Base-by-base conservation (phyloP, 2,113 vertebrate genomes). In the Andinoacara biseriatus region DNA sequence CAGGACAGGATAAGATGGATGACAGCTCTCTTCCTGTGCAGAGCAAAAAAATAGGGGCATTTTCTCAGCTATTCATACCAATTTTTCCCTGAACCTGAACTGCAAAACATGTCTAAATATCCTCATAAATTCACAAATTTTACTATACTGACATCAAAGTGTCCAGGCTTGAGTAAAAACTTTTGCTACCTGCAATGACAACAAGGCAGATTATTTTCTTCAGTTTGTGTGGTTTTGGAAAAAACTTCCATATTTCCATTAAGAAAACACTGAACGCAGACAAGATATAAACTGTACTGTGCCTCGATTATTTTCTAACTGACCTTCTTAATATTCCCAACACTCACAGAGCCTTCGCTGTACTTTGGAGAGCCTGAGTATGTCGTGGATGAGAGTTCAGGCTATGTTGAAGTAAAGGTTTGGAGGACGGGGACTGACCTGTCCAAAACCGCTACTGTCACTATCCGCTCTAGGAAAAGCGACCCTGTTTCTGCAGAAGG, bases 371-470 rank as follows among this genome's bases (percentile, higher is more conserved):
- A 95, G 74, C 89, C 90, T 1, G 95, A 97, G 72, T 97, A 97
- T 75, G 40, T 72, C 0, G 93, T 94, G 29, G 94, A 96, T 31
- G 96, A 97, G 92, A 96, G 95, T 15, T 90, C 95, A 43, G 96
- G 95, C 52, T 96, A 94, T 0, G 89, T 97, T 58, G 96, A 97
- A 80, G 96, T 97, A 59, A 89, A 61, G 56, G 95, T 98, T 56
- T 96, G 95, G 96, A 96, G 97, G 86, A 97, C 95, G 8, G 97
- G 97, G 5, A 95, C 96, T 1, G 97, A 97, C 85, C 92, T 98
- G 76, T 97, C 97, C 31, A 96, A 96, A 91, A 93, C 92, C 0
- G 95, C 97, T 4, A 96, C 96, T 0, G 92, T 97, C 80, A 97
- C 93, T 0, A 94, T 97, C 49, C 87, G 46, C 58, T 97, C 97